Conservation (phyloP, 2,113 vertebrate genomes). For the Colius striatus region DNA sequence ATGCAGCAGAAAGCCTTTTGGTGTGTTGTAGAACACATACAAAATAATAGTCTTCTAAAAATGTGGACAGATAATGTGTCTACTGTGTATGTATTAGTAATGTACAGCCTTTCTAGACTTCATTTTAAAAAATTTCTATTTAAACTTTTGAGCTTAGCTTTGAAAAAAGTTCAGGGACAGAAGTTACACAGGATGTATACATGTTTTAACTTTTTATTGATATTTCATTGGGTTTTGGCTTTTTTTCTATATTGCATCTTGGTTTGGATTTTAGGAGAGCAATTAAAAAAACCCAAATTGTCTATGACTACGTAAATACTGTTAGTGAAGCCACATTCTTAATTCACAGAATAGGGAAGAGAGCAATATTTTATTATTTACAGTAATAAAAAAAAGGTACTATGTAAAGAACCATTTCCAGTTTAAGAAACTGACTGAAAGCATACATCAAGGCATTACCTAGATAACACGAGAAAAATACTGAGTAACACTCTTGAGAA, state of each 20-base stretch:
- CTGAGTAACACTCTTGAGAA: not conserved
- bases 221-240: not conserved
- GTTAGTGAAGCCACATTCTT: not conserved
- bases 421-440: not conserved
- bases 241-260: not conserved
- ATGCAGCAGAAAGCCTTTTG: not conserved
- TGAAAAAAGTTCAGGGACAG: not conserved
- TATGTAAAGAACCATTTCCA: not conserved
- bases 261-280: not conserved
- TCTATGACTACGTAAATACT: not conserved
- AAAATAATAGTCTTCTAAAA: not conserved
- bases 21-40: not conserved
- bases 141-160: not conserved
- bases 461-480: not conserved
- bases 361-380: not conserved
- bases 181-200: not conserved
- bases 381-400: not conserved
- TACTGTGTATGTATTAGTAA: not conserved
- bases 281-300: not conserved
- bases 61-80: not conserved
- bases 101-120: not conserved
- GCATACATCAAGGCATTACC: not conserved
- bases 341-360: not conserved
- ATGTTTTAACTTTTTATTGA: not conserved
- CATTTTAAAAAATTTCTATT: not conserved